Base-by-base conservation (phyloP, 2,797 vertebrate species). In the Masticophis lateralis region DNA sequence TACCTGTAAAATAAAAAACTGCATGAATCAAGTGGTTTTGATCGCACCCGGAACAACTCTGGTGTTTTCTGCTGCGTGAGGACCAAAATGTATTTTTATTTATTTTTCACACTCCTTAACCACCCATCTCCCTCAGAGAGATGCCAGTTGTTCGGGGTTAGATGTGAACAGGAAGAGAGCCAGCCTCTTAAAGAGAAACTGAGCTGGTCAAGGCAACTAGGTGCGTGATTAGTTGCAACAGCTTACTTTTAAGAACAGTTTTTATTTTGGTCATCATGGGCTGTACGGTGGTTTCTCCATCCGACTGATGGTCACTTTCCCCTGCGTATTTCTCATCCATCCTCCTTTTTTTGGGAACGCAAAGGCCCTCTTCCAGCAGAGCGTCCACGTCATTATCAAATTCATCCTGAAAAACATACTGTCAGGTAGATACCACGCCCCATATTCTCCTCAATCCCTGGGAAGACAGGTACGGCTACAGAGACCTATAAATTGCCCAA, bases 251-350 rank as follows among this genome's bases (percentile, higher is more conserved):
- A 96, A 99, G 98, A 91, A 99, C 99, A 61, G 99, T 99, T 98
- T 99, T 99, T 96, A 99, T 99, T 98, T 99, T 99, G 98, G 99
- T 99, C 98, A 99, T 99, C 99, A 99, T 99, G 74, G 99, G 99
- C 97, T 99, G 99, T 95, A 99, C 99, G 0, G 98, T 98, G n/a
- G 98, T 98, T 97, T 99, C 98, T 94, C 98, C 99, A 51, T 99
- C 99, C 28, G 99, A 99, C 28, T 97, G 98, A 95, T 99, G 99
- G 97, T 99, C 99, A 79, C 99, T 99, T 86, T 99, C 99, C 74
- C 97, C 97, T 92, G 98, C 98, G 0, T 98, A 98, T 97, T 99
- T 99, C 96, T 99, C 99, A 93, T 97, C 99, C 14, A 98, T 90
- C 59, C 98, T 98, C 98, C 99, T 99, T 97, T 99, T 99, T 97